Percentiles rank a stretch among this genome's conserved stretches.
These are phyloP conservation scores for Norana najaformis DNA, from an alignment of 2,888 invertebrate species.

Conservation along the genomic window DNA sequence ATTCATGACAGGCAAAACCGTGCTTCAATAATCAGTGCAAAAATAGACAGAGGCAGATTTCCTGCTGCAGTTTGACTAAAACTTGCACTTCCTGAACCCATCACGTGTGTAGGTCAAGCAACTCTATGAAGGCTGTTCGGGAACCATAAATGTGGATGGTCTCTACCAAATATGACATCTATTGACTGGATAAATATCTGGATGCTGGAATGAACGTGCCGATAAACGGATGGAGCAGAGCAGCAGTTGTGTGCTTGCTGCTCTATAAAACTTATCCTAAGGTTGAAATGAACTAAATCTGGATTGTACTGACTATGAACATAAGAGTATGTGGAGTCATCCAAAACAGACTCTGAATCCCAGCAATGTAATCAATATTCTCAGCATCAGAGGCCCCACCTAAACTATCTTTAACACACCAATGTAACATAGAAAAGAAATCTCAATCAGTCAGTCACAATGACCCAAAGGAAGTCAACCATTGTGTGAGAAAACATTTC, in stretches of 20 bases:
- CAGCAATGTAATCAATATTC: neutral
- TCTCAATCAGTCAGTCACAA: neutral
- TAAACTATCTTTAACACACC: neutral
- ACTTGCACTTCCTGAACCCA: neutral
- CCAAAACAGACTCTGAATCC: too few species aligned
- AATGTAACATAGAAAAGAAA: neutral
- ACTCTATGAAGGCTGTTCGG: too few species aligned
- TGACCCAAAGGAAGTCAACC: neutral
- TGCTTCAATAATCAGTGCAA: neutral
- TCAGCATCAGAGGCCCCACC: neutral
- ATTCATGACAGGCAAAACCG: neutral
- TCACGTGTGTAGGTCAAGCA: neutral
- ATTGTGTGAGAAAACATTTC: neutral
- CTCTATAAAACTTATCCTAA: neutral
- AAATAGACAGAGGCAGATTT: neutral
- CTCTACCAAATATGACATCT: neutral
- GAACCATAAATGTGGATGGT: too few species aligned
- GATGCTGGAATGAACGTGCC: neutral
- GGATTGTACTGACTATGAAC: neutral
- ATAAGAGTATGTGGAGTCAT: neutral
- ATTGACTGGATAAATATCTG: neutral
- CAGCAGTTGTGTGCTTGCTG: too few species aligned
- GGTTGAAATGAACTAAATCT: neutral
- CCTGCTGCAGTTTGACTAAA: neutral
- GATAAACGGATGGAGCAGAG: neutral